phyloP scores from a whole-genome alignment of 2,797 vertebrate species.

The Ibycter americanus region DNA sequence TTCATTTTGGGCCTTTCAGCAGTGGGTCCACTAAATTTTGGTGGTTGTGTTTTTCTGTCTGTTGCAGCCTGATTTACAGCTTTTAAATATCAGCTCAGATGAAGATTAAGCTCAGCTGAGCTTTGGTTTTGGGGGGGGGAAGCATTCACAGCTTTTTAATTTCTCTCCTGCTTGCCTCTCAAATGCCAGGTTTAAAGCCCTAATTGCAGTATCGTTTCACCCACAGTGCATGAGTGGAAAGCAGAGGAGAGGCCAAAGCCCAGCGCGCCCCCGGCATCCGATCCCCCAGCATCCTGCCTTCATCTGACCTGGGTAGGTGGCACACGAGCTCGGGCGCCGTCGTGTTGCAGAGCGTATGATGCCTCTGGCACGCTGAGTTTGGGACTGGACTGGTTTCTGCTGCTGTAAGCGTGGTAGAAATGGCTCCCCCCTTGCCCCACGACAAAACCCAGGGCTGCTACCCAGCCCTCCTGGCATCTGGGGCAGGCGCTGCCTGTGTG shows the following conservation, averaged over 20 bases:
- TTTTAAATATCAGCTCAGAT: conserved; percentile 21
- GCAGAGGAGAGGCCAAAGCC: conserved; percentile 12
- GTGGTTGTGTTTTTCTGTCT: conserved; percentile 40
- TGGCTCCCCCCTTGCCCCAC: not conserved
- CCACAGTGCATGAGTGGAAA: conserved; percentile 71
- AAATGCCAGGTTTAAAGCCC: not conserved
- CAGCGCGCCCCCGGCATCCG: conserved; percentile 15
- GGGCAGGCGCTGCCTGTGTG: not conserved
- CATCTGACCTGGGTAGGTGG: conserved; percentile 74
- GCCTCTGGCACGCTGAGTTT: not conserved
- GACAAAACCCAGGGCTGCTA: not conserved
- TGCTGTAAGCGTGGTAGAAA: fast-evolving
- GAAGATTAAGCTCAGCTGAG: conserved; percentile 6
- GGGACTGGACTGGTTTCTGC: not conserved
- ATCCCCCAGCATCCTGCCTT: conserved; percentile 36
- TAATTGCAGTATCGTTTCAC: not conserved
- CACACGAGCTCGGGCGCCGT: not conserved
- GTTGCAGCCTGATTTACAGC: not conserved
- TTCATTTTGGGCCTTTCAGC: conserved; percentile 30
- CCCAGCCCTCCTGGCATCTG: not conserved
- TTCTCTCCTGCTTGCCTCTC: not conserved
- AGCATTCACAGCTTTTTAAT: conserved; percentile 5
- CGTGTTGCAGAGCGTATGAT: not conserved
- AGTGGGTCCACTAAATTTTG: not conserved
- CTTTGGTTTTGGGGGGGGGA: not conserved